Percentiles rank a stretch among this genome's conserved stretches.
Conservation (phyloP, 2,888 invertebrate genomes). For the Drosophila merina region DNA sequence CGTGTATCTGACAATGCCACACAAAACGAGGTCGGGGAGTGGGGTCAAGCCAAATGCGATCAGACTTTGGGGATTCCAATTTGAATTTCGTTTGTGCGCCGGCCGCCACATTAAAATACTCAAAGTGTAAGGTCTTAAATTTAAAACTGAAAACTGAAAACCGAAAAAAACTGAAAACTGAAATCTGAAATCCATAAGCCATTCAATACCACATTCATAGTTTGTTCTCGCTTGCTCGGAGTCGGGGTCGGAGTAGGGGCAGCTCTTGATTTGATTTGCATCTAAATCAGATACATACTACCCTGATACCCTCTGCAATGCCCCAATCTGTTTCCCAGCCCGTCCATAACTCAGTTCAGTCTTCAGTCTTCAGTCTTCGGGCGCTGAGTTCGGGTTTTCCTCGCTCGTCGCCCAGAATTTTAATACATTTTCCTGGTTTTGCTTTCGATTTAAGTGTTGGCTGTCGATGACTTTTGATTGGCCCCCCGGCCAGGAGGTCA, state of each 20-base stretch:
- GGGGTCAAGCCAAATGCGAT: constrained; percentile 61
- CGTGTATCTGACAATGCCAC: constrained; percentile 50
- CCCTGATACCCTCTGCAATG: constrained; percentile 45
- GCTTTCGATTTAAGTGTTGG: constrained; percentile 75
- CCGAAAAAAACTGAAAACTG: constrained; percentile 79
- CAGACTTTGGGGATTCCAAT: constrained; percentile 53
- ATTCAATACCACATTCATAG: constrained; percentile 78
- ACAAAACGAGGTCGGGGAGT: constrained; percentile 65
- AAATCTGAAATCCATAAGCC: constrained; percentile 79
- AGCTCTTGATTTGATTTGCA: constrained; percentile 76
- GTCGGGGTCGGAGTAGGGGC: constrained; percentile 4
- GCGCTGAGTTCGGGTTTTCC: constrained; percentile 57
- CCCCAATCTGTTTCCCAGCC: constrained; percentile 48
- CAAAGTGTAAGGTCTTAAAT: constrained; percentile 82
- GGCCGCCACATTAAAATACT: constrained; percentile 81
- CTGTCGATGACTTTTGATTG: constrained; percentile 63
- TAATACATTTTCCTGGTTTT: constrained; percentile 58
- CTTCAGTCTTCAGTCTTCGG: constrained; percentile 30
- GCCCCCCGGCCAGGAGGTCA: constrained; percentile 53
- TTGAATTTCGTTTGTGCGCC: constrained; percentile 67
- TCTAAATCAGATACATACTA: constrained; percentile 69
- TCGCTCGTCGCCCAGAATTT: constrained; percentile 63
- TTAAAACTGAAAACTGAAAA: constrained; percentile 78
- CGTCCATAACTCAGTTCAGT: constrained; percentile 65
- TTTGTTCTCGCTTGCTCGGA: constrained; percentile 41